Conservation (phyloP, 2,797 vertebrate species). For the Melanotaenia trifasciata region DNA sequence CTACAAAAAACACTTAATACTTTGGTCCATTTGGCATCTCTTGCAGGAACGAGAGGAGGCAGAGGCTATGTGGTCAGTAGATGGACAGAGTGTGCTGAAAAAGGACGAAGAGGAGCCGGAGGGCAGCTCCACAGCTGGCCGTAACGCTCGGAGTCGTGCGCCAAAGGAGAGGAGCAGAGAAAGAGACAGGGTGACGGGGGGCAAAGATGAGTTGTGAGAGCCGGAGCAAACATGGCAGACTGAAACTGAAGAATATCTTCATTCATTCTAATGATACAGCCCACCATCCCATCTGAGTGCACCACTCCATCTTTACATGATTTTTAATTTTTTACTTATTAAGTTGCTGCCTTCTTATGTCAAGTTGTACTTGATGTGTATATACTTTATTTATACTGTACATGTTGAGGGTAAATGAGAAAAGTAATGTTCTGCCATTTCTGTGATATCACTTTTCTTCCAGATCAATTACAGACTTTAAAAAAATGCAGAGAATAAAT, state of each 20-base stretch:
- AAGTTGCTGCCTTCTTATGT: conserved; percentile 20
- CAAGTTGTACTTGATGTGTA: conserved; percentile 33
- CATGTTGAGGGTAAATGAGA: conserved; percentile 32
- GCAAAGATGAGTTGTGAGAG: conserved; percentile 82
- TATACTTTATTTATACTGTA: conserved; percentile 58
- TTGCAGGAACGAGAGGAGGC: conserved; percentile 90
- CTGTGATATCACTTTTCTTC: conserved; percentile 11
- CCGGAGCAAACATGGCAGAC: conserved; percentile 30
- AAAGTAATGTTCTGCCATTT: conserved; percentile 8
- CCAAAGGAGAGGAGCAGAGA: conserved; percentile 73
- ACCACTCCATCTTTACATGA: neutral
- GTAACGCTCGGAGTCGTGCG: conserved; percentile 79
- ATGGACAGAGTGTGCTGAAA: conserved; percentile 69
- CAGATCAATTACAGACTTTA: neutral
- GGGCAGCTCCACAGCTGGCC: conserved; percentile 36
- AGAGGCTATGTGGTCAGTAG: conserved; percentile 78
- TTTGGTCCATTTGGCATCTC: conserved; percentile 2
- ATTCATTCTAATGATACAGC: neutral
- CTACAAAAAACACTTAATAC: conserved; percentile 3
- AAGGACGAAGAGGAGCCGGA: conserved; percentile 56
- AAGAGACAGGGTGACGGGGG: conserved; percentile 72
- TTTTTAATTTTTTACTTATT: neutral
- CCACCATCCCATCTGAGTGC: neutral
- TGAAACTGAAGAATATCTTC: conserved; percentile 16
- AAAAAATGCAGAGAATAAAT: conserved; percentile 50